These are phyloP conservation scores for Elephas maximus DNA, from an alignment of 2,113 vertebrate genomes.

Conservation along the genomic window DNA sequence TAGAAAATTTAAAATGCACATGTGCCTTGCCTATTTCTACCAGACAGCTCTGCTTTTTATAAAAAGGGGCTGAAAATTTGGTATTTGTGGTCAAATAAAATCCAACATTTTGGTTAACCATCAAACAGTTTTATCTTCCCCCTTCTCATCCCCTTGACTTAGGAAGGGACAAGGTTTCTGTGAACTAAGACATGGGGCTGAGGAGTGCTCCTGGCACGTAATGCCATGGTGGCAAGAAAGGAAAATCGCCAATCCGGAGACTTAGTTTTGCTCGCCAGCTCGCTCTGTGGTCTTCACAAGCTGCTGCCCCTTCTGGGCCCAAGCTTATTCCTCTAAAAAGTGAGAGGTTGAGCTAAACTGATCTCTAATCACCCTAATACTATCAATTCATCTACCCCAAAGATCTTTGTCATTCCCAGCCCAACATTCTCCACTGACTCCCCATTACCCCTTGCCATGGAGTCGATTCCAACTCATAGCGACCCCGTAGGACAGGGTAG, in stretches of 20 bases:
- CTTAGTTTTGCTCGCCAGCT: neutral
- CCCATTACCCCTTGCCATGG: neutral
- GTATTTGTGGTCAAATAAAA: conserved; percentile 14
- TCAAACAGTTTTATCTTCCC: neutral
- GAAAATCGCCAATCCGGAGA: neutral
- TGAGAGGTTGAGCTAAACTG: neutral
- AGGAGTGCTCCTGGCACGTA: neutral
- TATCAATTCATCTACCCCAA: neutral
- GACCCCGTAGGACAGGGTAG: neutral
- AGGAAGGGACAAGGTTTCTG: neutral
- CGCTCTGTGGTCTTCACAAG: neutral
- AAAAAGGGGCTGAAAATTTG: neutral
- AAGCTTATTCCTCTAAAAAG: neutral
- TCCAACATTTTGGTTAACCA: neutral
- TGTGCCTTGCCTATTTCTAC: neutral
- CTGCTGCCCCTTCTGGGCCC: neutral
- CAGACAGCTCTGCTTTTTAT: neutral
- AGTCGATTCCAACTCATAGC: neutral
- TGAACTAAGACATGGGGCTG: neutral
- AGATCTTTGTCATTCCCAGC: neutral
- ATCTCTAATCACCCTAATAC: neutral
- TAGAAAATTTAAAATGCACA: neutral
- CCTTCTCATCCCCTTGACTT: rapidly evolving
- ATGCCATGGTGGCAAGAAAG: neutral
- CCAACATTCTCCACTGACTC: neutral